Conservation (phyloP, 2,797 vertebrate species). For the Nothura maculosa region DNA sequence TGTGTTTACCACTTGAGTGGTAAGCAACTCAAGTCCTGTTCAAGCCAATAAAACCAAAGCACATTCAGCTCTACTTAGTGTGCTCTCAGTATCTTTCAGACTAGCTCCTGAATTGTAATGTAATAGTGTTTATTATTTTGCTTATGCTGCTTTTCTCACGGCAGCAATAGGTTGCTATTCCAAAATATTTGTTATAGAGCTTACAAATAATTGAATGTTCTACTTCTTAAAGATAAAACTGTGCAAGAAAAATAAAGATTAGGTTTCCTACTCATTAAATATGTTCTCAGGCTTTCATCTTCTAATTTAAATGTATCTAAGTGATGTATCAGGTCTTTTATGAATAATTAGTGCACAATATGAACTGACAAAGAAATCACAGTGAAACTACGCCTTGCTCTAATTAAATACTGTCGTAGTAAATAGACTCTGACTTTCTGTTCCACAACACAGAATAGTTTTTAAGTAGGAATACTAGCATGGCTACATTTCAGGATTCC, state of each 20-base stretch:
- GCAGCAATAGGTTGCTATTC: not conserved
- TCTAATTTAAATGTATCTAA: conserved; percentile 25
- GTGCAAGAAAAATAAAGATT: not conserved
- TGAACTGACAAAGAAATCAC: conserved; percentile 36
- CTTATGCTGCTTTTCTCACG: conserved; percentile 7
- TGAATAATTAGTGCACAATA: conserved; percentile 40
- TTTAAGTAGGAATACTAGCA: not conserved
- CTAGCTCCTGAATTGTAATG: not conserved
- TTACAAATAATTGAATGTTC: conserved; percentile 17
- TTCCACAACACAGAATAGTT: not conserved
- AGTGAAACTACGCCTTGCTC: not conserved
- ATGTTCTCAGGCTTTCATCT: not conserved
- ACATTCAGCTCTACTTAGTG: not conserved
- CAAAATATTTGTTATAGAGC: conserved; percentile 3
- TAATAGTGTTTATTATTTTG: conserved; percentile 34
- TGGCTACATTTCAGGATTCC: not conserved
- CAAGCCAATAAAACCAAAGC: not conserved
- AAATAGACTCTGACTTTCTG: not conserved
- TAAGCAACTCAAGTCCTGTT: not conserved
- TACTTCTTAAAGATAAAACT: conserved; percentile 19
- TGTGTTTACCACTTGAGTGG: too few species aligned
- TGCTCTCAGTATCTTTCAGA: not conserved
- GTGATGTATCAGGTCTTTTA: conserved; percentile 11
- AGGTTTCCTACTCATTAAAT: conserved; percentile 2
- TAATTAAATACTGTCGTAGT: conserved; percentile 26